Percentiles rank a stretch among this genome's conserved stretches.
phyloP scores from a whole-genome alignment of 1,140 invertebrate genomes.

The Lasaia peninsularis region DNA sequence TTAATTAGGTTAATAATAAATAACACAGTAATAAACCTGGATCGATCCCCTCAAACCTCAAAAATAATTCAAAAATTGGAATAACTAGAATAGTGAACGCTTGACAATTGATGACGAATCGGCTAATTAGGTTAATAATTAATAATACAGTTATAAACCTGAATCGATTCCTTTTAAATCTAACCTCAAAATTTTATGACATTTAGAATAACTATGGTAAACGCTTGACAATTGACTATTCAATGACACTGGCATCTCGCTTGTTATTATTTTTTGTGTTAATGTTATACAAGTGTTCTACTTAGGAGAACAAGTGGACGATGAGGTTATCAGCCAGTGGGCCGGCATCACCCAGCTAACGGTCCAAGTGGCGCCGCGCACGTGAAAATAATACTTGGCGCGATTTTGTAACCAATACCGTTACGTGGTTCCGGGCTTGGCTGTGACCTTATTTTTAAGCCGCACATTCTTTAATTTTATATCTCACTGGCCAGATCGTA shows the following conservation, averaged over 20 bases:
- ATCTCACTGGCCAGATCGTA: conserved; percentile 53
- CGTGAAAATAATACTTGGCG: conserved; percentile 76
- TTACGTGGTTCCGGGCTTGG: conserved; percentile 70
- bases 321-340: conserved; percentile 29
- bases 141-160: no score
- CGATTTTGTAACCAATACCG: conserved; percentile 75
- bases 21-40: no score
- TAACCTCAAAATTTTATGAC: no score
- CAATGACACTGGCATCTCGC: neutral
- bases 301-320: conserved; percentile 37
- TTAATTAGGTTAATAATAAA: no score
- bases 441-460: conserved; percentile 68
- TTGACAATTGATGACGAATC: no score
- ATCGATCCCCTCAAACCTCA: no score
- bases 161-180: no score
- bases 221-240: neutral
- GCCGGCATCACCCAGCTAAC: conserved; percentile 45
- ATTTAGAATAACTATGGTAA: no score
- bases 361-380: conserved; percentile 56
- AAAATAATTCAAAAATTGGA: no score
- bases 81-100: no score
- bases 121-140: no score
- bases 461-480: conserved; percentile 66
- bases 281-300: conserved; percentile 39
- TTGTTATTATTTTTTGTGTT: neutral